Evolutionary conservation across 2,888 invertebrate genomes (phyloP).

Genomic region (Hypomecis atomaria): DNA sequence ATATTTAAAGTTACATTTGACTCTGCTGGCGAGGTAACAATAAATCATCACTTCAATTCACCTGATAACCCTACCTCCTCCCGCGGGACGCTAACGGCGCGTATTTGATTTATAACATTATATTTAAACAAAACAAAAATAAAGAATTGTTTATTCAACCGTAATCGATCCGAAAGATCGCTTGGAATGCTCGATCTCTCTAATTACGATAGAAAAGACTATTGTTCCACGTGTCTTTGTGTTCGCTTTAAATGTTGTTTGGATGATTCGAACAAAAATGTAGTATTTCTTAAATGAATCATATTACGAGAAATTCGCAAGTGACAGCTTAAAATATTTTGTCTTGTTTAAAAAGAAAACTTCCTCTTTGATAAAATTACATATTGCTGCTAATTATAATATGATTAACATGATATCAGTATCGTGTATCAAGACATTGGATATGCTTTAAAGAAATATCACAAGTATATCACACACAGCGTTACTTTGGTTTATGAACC

Average conservation of each 20-base stretch:
- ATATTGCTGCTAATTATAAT: too few species aligned
- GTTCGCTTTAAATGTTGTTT: conserved; percentile 19
- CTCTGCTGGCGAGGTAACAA: not conserved
- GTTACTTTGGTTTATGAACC: too few species aligned
- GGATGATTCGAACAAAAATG: conserved; percentile 8
- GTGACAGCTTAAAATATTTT: too few species aligned
- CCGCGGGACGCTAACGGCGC: conserved; percentile 69
- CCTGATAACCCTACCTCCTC: conserved; percentile 32
- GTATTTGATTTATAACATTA: conserved; percentile 83
- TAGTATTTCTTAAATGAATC: not conserved
- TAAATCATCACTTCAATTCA: conserved; percentile 4
- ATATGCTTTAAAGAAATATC: too few species aligned
- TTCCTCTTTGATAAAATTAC: too few species aligned
- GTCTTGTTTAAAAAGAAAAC: too few species aligned
- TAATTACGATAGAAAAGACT: conserved; percentile 65
- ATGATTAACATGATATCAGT: too few species aligned
- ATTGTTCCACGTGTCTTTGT: conserved; percentile 54
- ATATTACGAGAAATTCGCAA: too few species aligned
- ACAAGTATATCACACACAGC: too few species aligned
- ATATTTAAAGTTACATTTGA: too few species aligned
- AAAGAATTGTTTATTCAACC: conserved; percentile 76
- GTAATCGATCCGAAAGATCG: conserved; percentile 78
- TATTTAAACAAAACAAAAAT: conserved; percentile 63
- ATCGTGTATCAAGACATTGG: too few species aligned
- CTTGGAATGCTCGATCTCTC: conserved; percentile 69